Evolutionary conservation across 2,797 vertebrate species (phyloP).

Genomic region (Distichodus sexfasciatus): DNA sequence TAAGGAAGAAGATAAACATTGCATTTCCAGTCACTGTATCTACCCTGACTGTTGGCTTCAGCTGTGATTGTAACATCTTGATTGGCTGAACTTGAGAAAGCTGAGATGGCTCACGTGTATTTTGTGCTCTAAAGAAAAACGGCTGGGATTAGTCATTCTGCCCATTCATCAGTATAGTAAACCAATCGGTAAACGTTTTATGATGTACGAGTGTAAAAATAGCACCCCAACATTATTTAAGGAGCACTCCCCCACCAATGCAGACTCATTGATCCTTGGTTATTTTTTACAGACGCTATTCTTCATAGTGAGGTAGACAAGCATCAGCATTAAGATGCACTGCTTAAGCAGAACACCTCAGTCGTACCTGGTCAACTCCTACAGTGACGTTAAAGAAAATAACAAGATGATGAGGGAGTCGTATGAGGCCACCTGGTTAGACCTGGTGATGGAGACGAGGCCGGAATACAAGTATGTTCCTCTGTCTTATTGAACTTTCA

Average conservation of each 20-base stretch:
- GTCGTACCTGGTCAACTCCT: constrained; percentile 54
- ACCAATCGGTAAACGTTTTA: constrained; percentile 48
- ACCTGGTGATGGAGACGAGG: constrained; percentile 57
- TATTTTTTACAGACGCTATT: not conserved
- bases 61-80: constrained; percentile 7
- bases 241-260: constrained; percentile 14
- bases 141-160: constrained; percentile 35
- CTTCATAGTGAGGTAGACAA: not conserved
- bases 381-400: constrained; percentile 52
- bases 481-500: not conserved
- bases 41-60: not conserved
- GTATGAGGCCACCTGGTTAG: constrained; percentile 52
- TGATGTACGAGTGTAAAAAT: constrained; percentile 54
- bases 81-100: constrained; percentile 16
- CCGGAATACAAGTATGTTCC: constrained; percentile 54
- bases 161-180: constrained; percentile 35
- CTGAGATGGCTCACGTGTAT: constrained; percentile 26
- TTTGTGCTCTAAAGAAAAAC: too few species aligned
- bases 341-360: constrained; percentile 42
- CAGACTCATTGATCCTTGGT: constrained; percentile 9
- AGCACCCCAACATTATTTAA: constrained; percentile 52
- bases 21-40: not conserved
- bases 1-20: not conserved
- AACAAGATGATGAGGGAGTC: constrained; percentile 47
- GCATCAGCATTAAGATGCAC: constrained; percentile 46